Percentiles rank a stretch among this genome's conserved stretches.
Evolutionary conservation across 2,797 vertebrate species (phyloP).

Genomic region (Otus scops): DNA sequence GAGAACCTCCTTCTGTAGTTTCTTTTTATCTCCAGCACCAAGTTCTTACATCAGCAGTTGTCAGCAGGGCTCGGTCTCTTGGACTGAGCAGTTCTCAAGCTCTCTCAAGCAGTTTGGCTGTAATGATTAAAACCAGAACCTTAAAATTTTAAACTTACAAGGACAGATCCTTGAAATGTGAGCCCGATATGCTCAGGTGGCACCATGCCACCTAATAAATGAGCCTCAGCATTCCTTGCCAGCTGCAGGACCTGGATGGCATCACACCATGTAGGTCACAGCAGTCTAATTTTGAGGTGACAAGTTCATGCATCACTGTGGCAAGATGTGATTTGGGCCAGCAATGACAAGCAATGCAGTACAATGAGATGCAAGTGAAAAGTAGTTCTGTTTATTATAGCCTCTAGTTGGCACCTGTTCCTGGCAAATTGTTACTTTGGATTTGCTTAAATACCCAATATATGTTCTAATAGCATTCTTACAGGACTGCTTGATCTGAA

Average conservation of each 20-base stretch:
- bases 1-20: background rate
- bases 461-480: background rate
- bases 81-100: background rate
- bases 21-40: background rate
- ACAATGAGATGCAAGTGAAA: background rate
- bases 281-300: background rate
- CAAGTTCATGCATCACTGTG: background rate
- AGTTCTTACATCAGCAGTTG: background rate
- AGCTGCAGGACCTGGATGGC: accelerated
- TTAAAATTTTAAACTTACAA: background rate
- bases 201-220: background rate
- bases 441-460: background rate
- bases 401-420: background rate
- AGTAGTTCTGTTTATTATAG: background rate
- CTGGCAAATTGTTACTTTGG: background rate
- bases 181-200: background rate
- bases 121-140: background rate
- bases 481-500: background rate
- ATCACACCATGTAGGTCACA: background rate
- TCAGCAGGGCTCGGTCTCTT: background rate
- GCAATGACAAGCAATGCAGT: background rate
- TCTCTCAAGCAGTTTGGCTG: background rate
- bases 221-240: background rate
- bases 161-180: background rate
- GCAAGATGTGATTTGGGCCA: background rate